Evolutionary conservation across 2,888 invertebrate species (phyloP).

Genomic region (Axea sp.): DNA sequence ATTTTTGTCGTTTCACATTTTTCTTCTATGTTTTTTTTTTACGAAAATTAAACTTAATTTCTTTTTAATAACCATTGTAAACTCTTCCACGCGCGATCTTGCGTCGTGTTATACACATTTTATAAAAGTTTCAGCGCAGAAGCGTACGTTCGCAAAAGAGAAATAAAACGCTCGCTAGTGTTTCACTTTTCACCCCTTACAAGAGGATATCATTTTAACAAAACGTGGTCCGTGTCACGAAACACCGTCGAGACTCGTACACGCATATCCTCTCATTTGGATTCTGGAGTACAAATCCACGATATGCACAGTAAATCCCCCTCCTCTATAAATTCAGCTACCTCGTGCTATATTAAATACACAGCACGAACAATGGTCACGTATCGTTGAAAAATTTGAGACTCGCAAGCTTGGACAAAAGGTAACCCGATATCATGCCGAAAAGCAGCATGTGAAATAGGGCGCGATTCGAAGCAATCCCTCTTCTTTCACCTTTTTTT

Average conservation of each 20-base stretch:
- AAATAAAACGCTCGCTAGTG: conserved; percentile 18
- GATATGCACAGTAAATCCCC: conserved; percentile 31
- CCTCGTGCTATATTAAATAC: conserved; percentile 77
- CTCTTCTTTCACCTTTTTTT: conserved; percentile 62
- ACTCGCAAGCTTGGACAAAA: conserved; percentile 76
- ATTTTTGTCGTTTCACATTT: too few species aligned
- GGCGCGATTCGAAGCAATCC: conserved; percentile 71
- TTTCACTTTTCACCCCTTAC: conserved; percentile 42
- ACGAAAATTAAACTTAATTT: too few species aligned
- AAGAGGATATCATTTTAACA: conserved; percentile 76
- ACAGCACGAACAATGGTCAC: conserved; percentile 72
- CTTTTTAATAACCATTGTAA: too few species aligned
- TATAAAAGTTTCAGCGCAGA: too few species aligned
- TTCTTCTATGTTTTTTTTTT: too few species aligned
- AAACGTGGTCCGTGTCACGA: conserved; percentile 75
- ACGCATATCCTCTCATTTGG: conserved; percentile 40
- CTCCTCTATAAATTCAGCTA: conserved; percentile 55
- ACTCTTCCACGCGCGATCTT: too few species aligned
- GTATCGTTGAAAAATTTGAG: conserved; percentile 76
- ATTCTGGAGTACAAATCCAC: conserved; percentile 54
- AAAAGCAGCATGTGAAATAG: conserved; percentile 72
- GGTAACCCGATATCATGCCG: conserved; percentile 77
- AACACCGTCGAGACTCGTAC: conserved; percentile 68
- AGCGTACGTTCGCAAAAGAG: conserved; percentile 5
- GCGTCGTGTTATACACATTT: too few species aligned